Conservation (phyloP, 2,797 vertebrate genomes). For the Danio aesculapii region DNA sequence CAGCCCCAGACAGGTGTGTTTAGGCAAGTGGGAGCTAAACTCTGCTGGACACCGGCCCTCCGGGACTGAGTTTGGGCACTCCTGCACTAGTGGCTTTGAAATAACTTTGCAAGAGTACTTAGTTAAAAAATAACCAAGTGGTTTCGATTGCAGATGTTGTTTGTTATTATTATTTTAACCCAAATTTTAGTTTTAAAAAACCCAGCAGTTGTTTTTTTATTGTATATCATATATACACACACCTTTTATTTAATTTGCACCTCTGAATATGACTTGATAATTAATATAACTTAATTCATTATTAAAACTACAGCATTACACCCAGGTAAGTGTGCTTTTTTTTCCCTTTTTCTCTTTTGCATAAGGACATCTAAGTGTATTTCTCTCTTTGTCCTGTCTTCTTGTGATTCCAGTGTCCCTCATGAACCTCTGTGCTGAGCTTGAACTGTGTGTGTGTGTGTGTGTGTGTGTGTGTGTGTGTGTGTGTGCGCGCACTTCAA, state of each 20-base stretch:
- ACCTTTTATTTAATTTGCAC: not conserved
- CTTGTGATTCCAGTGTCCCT: constrained; percentile 67
- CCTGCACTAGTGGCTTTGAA: too few relatives aligned
- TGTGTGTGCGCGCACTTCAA: not conserved
- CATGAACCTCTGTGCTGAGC: constrained; percentile 62
- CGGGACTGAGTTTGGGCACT: too few relatives aligned
- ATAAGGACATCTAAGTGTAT: constrained; percentile 48
- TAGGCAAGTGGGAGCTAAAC: too few relatives aligned
- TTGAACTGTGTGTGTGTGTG: constrained; percentile 19
- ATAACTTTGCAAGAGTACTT: too few relatives aligned
- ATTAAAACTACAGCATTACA: not conserved
- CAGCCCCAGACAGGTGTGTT: too few relatives aligned
- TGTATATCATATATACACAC: too few relatives aligned
- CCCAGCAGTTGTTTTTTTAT: too few relatives aligned
- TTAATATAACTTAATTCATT: not conserved
- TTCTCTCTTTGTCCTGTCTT: constrained; percentile 50
- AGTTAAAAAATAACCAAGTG: too few relatives aligned
- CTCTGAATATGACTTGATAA: not conserved
- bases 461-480: not conserved
- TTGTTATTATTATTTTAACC: too few relatives aligned
- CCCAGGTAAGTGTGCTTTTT: not conserved
- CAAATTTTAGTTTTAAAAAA: too few relatives aligned
- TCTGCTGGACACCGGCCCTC: too few relatives aligned
- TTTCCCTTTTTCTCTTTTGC: constrained; percentile 3
- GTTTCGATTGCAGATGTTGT: too few relatives aligned